Percentiles rank a stretch among this genome's conserved stretches.
These are phyloP conservation scores for Agapetus fuscipes DNA, from an alignment of 2,888 invertebrate species.

Conservation along the genomic window DNA sequence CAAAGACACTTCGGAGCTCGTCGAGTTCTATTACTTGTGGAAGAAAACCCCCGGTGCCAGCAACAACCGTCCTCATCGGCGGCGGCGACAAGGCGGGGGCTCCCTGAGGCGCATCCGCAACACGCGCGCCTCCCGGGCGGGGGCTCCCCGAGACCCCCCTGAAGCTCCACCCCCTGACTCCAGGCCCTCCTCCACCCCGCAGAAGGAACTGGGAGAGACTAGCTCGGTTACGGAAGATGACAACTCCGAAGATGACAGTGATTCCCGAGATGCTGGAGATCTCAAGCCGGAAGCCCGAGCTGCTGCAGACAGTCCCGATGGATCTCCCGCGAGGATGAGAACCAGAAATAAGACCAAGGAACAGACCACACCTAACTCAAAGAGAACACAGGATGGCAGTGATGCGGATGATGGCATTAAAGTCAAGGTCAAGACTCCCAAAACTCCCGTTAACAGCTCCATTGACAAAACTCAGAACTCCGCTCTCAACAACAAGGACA, in stretches of 20 bases:
- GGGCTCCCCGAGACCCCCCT: slow-evolving; percentile 62
- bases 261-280: slow-evolving; percentile 73
- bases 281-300: slow-evolving; percentile 78
- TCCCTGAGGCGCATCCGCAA: slow-evolving; percentile 81
- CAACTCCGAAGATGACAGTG: slow-evolving; percentile 92
- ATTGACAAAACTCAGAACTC: slow-evolving; percentile 35
- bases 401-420: slow-evolving; percentile 33
- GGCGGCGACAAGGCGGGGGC: slow-evolving; percentile 79
- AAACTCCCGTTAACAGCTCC: slow-evolving; percentile 28
- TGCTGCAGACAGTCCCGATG: slow-evolving; percentile 66
- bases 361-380: slow-evolving; percentile 47
- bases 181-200: slow-evolving; percentile 54
- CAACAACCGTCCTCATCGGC: slow-evolving; percentile 88
- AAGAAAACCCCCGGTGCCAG: slow-evolving; percentile 98
- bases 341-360: slow-evolving; percentile 79
- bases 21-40: slow-evolving; percentile 99
- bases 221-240: slow-evolving; percentile 82
- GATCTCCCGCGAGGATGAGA: slow-evolving; percentile 81
- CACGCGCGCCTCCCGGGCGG: slow-evolving; percentile 77
- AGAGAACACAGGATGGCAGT: slow-evolving; percentile 38
- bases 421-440: slow-evolving; percentile 34
- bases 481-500: slow-evolving; percentile 26
- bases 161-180: slow-evolving; percentile 48
- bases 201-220: slow-evolving; percentile 58
- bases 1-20: slow-evolving; percentile 94